Conservation (phyloP, 2,888 invertebrate genomes). For the Andrena minutula region DNA sequence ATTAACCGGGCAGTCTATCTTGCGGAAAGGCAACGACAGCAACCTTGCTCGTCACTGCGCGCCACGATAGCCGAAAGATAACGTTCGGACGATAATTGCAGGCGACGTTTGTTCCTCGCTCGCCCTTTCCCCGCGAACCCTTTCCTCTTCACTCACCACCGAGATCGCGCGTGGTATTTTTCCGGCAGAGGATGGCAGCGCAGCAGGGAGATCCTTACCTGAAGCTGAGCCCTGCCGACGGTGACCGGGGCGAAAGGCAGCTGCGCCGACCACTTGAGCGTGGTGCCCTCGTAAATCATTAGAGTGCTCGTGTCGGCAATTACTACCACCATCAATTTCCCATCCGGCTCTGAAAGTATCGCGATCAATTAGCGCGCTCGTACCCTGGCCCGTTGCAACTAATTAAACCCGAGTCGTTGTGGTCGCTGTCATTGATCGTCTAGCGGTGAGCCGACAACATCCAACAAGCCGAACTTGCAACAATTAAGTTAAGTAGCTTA, state of each 20-base stretch:
- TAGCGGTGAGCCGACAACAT: not conserved
- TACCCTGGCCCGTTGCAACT: slow-evolving; percentile 35
- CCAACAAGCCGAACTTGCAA: no score
- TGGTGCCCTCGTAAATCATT: slow-evolving; percentile 93
- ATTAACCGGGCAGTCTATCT: slow-evolving; percentile 65
- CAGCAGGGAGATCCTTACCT: slow-evolving; percentile 82
- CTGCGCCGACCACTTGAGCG: slow-evolving; percentile 96
- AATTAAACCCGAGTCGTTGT: slow-evolving; percentile 35
- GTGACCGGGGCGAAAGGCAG: slow-evolving; percentile 91
- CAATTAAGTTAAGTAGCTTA: no score
- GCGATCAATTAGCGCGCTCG: slow-evolving; percentile 37
- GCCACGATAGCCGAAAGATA: slow-evolving; percentile 69
- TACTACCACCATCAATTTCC: slow-evolving; percentile 90
- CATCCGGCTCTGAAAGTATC: slow-evolving; percentile 88
- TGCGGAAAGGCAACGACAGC: slow-evolving; percentile 66
- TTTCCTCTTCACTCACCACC: no score
- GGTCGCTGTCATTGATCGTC: not conserved
- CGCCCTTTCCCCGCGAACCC: no score
- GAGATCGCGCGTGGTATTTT: not conserved
- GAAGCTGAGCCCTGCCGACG: slow-evolving; percentile 90
- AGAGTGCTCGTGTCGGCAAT: slow-evolving; percentile 93
- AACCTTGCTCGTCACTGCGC: slow-evolving; percentile 57
- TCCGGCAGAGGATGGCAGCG: not conserved
- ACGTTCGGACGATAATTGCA: slow-evolving; percentile 60
- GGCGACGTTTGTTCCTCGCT: slow-evolving; percentile 44